phyloP scores from a whole-genome alignment of 2,888 invertebrate species.

The Iphiclides podalirius region DNA sequence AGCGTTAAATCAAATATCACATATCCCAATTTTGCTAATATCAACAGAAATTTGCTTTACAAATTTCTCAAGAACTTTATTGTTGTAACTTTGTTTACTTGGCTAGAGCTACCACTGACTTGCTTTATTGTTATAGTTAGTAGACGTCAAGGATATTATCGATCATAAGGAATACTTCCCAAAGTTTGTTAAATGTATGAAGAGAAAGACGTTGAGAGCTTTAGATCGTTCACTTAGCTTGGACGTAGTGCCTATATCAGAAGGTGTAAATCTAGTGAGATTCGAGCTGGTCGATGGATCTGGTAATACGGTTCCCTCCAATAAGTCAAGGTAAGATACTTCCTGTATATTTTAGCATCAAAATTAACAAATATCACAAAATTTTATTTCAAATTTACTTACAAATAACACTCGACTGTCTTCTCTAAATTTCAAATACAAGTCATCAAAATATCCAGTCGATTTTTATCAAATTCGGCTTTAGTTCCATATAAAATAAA shows the following conservation, averaged over 20 bases:
- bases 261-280: conserved; percentile 82
- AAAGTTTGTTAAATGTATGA: conserved; percentile 73
- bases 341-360: too few species aligned
- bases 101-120: conserved; percentile 20
- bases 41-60: too few species aligned
- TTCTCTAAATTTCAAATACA: too few species aligned
- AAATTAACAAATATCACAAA: too few species aligned
- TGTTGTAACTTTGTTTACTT: conserved; percentile 9
- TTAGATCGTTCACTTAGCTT: conserved; percentile 81
- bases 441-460: too few species aligned
- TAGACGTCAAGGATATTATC: conserved; percentile 66
- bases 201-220: conserved; percentile 75
- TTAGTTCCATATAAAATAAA: too few species aligned
- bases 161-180: conserved; percentile 72
- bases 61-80: conserved; percentile 5
- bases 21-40: too few species aligned
- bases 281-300: conserved; percentile 68
- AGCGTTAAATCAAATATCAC: too few species aligned
- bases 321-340: conserved; percentile 54
- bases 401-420: too few species aligned
- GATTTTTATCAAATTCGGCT: too few species aligned
- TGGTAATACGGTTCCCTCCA: conserved; percentile 62
- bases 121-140: conserved; percentile 44
- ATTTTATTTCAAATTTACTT: too few species aligned
- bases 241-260: conserved; percentile 82